A percentile compares a stretch with the other conserved stretches of the same genome.
Conservation (phyloP, 2,113 vertebrate genomes). For the Dendropsophus ebraccatus region DNA sequence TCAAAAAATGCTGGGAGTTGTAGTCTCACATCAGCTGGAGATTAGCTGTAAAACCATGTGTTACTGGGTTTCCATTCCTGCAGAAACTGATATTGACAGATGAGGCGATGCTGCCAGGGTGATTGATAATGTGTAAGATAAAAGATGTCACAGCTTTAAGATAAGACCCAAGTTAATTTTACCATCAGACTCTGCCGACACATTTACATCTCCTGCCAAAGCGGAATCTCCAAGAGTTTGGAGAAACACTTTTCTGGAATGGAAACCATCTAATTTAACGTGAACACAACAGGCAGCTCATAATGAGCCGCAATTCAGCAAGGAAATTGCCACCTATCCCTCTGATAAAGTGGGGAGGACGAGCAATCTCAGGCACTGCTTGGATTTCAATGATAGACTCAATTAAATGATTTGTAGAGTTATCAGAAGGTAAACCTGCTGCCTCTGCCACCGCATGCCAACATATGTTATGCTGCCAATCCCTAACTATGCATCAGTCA, state of each 20-base stretch:
- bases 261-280: conserved; percentile 17
- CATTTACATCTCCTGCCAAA: not conserved
- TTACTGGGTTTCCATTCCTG: not conserved
- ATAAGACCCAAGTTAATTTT: not conserved
- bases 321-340: conserved; percentile 27
- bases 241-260: conserved; percentile 9
- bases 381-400: not conserved
- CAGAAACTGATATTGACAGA: not conserved
- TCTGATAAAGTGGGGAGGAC: not conserved
- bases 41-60: not conserved
- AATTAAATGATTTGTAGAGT: conserved; percentile 17
- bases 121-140: not conserved
- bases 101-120: not conserved
- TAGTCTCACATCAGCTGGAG: not conserved
- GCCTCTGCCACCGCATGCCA: not conserved
- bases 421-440: conserved; percentile 2
- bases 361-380: not conserved
- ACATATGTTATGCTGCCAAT: not conserved
- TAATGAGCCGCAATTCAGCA: conserved; percentile 6
- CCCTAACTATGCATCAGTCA: not conserved
- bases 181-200: not conserved
- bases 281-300: conserved; percentile 34
- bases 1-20: too few relatives aligned
- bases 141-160: not conserved
- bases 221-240: conserved; percentile 11